Evolutionary conservation across 2,113 vertebrate species (phyloP), one percentile per base, ranked within the genome.

Genomic region (Urocynchramus pylzowi): DNA sequence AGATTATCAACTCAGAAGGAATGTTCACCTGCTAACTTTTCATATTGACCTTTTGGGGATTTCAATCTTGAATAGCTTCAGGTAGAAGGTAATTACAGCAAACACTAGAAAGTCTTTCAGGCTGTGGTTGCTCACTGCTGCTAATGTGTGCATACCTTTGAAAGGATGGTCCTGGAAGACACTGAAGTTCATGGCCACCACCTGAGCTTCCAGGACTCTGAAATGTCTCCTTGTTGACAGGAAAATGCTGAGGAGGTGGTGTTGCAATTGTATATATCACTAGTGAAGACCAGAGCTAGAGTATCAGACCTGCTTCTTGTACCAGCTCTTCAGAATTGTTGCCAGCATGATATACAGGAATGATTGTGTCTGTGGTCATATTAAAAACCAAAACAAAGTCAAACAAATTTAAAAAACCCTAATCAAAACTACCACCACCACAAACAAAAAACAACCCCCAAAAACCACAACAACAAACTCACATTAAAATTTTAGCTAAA

Each of bases 141-240:
- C 61, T 68, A 65, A 67, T 49, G 15, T 50, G 30, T 67, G 39
- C 35, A 11, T 31, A 16, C 16, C 16, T 90, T 67, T 61, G 52
- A 77, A 69, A 65, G 27, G 18, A 23, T 70, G 23, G 15, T 92
- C 50, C 42, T 92, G 54, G n/a, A 90, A 22, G 35, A 30, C 1
- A 0, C 3, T 56, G 54, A 65, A 13, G 30, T 65, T 87, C 0
- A 0, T 83, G 53, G 28, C 80, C 39, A 8, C 35, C 35, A 47
- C 16, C 45, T 81, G 74, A 89, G 31, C 31, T 64, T 60, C 47
- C 42, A 71, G 56, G 67, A 23, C 35, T 64, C 57, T 56, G 50
- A 68, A 68, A 49, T 41, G 37, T 14, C 24, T 91, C 27, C 22
- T 41, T 33, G 35, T 59, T 74, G 54, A 22, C 31, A 84, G 68